These are phyloP conservation scores for Neoscelio sp. DNA, from an alignment of 2,888 invertebrate genomes.

Conservation along the genomic window DNA sequence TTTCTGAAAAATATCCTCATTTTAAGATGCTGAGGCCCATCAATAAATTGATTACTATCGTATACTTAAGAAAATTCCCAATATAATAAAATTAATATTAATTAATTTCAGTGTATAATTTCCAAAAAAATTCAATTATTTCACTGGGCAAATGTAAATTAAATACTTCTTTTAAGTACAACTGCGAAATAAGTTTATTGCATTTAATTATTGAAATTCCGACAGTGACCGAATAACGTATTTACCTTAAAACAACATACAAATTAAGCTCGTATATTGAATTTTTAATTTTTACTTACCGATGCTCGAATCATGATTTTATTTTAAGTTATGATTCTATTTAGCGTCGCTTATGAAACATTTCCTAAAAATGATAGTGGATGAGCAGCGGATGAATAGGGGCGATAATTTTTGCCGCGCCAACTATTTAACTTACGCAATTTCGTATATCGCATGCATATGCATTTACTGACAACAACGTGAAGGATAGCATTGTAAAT, in stretches of 20 bases:
- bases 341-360: not conserved
- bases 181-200: not conserved
- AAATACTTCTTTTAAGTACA: not conserved
- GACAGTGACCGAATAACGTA: not conserved
- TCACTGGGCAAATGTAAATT: not conserved
- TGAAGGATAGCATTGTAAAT: slow-evolving; percentile 43
- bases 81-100: not conserved
- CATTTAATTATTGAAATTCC: slow-evolving; percentile 14
- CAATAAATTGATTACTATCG: no score
- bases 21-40: no score
- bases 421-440: slow-evolving; percentile 2
- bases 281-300: slow-evolving; percentile 11
- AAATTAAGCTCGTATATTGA: slow-evolving; percentile 3
- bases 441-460: slow-evolving; percentile 23
- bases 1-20: no score
- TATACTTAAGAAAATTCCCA: no score
- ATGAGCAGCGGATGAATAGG: not conserved
- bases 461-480: slow-evolving; percentile 37
- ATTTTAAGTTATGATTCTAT: not conserved
- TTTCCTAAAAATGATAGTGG: not conserved
- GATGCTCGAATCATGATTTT: not conserved
- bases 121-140: no score
- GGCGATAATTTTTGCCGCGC: not conserved
- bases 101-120: no score
- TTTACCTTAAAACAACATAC: slow-evolving; percentile 4